Percentiles rank a stretch among this genome's conserved stretches.
Evolutionary conservation across 2,113 vertebrate species (phyloP).

Genomic region (Indicator maculatus): DNA sequence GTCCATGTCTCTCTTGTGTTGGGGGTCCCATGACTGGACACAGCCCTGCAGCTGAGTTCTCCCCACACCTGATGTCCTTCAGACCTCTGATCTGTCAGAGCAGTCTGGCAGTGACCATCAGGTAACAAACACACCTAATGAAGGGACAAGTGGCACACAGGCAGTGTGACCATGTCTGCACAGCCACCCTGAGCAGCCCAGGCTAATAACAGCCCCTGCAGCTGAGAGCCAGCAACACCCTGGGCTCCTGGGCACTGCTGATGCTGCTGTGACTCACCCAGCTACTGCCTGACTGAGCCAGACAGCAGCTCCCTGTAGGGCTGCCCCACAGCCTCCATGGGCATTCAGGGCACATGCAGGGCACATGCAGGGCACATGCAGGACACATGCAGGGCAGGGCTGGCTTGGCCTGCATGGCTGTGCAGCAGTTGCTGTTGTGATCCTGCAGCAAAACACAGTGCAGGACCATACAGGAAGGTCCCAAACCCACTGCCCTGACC

Average conservation of each 20-base stretch:
- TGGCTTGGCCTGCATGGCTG: neutral
- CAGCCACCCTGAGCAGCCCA: neutral
- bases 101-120: slow-evolving; percentile 40
- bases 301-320: neutral
- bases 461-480: neutral
- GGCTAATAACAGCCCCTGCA: slow-evolving; percentile 18
- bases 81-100: slow-evolving; percentile 18
- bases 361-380: neutral
- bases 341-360: neutral
- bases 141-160: neutral
- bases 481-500: neutral
- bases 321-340: neutral
- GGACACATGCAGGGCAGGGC: neutral
- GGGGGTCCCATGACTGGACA: too few species aligned
- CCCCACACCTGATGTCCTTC: neutral
- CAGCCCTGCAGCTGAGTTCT: too few species aligned
- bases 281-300: neutral
- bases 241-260: neutral
- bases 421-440: slow-evolving; percentile 20
- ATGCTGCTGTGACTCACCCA: slow-evolving; percentile 45
- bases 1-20: too few species aligned
- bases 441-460: neutral
- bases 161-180: neutral
- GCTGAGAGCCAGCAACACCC: slow-evolving; percentile 17
- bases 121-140: neutral